Conservation (phyloP, 2,888 invertebrate species). For the Apamea epomidion region DNA sequence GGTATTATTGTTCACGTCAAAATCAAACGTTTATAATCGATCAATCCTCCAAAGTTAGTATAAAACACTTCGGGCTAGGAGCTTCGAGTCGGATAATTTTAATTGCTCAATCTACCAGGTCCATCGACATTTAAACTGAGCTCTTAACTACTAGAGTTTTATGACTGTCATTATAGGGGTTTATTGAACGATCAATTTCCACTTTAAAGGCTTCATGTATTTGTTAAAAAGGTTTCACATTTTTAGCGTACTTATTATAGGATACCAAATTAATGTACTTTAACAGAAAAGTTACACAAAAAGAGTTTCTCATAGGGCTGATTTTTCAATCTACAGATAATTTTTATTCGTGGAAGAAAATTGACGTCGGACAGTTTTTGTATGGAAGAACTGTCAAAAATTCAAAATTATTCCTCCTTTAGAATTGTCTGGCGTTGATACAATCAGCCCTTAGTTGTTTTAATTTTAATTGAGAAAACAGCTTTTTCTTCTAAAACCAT, state of each 20-base stretch:
- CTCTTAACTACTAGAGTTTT: slow-evolving; percentile 25
- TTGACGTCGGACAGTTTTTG: too few relatives aligned
- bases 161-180: slow-evolving; percentile 16
- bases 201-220: background rate
- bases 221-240: background rate
- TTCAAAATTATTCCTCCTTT: too few relatives aligned
- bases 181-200: background rate
- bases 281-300: too few relatives aligned
- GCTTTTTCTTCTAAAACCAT: too few relatives aligned
- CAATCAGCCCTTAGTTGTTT: too few relatives aligned
- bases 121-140: slow-evolving; percentile 10
- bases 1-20: slow-evolving; percentile 1
- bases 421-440: too few relatives aligned
- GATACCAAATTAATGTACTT: too few relatives aligned
- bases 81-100: slow-evolving; percentile 23
- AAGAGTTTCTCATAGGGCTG: too few relatives aligned
- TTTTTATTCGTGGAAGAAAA: too few relatives aligned
- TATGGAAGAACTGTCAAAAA: too few relatives aligned
- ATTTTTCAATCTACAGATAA: too few relatives aligned
- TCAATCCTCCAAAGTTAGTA: slow-evolving; percentile 26
- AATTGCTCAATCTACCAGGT: slow-evolving; percentile 12
- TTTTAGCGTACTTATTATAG: background rate
- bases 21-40: slow-evolving; percentile 17
- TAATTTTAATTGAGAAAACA: too few relatives aligned
- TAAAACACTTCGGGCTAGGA: background rate